phyloP scores from a whole-genome alignment of 2,888 invertebrate genomes.

The Sphinx pinastri region DNA sequence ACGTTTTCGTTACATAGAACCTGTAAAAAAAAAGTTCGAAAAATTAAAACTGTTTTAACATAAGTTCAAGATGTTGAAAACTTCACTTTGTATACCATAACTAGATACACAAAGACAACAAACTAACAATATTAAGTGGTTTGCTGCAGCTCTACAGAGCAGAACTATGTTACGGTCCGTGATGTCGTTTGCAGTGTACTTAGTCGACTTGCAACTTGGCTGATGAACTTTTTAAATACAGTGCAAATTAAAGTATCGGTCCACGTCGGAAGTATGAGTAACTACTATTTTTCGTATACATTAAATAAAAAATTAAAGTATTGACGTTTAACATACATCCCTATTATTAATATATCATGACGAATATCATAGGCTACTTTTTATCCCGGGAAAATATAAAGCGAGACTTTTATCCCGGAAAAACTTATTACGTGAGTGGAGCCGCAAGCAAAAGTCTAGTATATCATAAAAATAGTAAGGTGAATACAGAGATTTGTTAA shows the following conservation, averaged over 20 bases:
- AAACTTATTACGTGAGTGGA: no score
- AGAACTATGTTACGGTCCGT: constrained; percentile 23
- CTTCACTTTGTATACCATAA: constrained; percentile 11
- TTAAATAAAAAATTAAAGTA: no score
- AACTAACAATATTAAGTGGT: constrained; percentile 24
- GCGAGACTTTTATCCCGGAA: no score
- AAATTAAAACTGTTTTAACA: neutral
- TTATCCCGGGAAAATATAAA: no score
- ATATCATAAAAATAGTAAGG: no score
- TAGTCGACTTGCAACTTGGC: constrained; percentile 55
- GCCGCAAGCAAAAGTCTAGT: no score
- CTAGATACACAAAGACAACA: constrained; percentile 20
- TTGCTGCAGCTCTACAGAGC: constrained; percentile 8
- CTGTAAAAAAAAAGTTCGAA: neutral
- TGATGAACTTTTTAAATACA: constrained; percentile 53
- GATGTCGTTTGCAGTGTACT: constrained; percentile 48
- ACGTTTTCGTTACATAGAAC: neutral
- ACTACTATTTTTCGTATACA: neutral
- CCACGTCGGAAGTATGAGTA: neutral
- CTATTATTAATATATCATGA: no score
- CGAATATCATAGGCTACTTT: no score
- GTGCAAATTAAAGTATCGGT: constrained; percentile 51
- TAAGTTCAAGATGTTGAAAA: neutral
- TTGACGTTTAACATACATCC: no score
- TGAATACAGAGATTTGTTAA: no score